phyloP scores from a whole-genome alignment of 2,113 vertebrate species.

The Probosciger aterrimus region DNA sequence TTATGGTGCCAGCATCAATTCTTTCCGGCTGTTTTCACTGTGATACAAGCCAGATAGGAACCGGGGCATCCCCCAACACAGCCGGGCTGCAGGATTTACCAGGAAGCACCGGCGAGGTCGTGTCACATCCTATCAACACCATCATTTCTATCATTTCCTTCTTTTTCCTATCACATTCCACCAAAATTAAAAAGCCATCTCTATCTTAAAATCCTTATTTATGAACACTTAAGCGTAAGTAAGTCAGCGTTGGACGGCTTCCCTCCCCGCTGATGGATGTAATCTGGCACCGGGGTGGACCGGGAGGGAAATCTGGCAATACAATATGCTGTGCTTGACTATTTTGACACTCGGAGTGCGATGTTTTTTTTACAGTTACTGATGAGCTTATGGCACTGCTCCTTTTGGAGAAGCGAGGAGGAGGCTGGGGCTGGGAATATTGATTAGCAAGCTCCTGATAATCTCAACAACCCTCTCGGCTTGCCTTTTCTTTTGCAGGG shows the following conservation, averaged over 20 bases:
- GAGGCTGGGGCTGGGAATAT: conserved; percentile 75
- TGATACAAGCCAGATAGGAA: background rate
- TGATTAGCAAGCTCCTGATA: conserved; percentile 87
- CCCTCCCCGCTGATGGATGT: conserved; percentile 79
- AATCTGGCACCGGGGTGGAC: conserved; percentile 71
- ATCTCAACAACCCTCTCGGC: conserved; percentile 80
- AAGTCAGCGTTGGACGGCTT: conserved; percentile 74
- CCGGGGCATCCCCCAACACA: accelerated
- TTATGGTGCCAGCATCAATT: background rate
- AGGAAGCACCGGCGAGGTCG: conserved; percentile 31
- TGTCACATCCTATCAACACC: conserved; percentile 56
- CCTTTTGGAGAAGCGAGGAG: conserved; percentile 73
- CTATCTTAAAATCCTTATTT: conserved; percentile 79
- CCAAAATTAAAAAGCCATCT: conserved; percentile 81
- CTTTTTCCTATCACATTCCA: conserved; percentile 38
- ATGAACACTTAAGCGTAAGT: conserved; percentile 76
- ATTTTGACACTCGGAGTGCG: conserved; percentile 78
- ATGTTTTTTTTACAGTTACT: conserved; percentile 81
- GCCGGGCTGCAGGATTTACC: conserved; percentile 30
- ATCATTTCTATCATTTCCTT: background rate
- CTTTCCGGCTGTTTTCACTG: background rate
- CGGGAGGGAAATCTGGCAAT: conserved; percentile 69
- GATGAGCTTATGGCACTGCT: conserved; percentile 80
- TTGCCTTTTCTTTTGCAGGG: conserved; percentile 71
- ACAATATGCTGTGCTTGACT: conserved; percentile 78